phyloP scores from a whole-genome alignment of 2,113 vertebrate genomes.

The Campylomormyrus tamandua region DNA sequence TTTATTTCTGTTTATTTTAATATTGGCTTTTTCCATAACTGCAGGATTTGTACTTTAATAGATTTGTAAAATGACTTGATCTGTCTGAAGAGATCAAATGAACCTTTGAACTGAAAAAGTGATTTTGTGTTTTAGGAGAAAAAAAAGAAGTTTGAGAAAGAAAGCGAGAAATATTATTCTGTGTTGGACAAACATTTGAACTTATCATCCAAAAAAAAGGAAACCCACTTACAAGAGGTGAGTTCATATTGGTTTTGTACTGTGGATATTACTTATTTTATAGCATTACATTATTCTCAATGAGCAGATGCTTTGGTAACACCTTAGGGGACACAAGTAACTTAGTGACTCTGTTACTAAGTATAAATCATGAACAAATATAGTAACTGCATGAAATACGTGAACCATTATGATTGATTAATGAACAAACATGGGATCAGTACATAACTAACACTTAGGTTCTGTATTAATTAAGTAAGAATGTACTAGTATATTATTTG shows the following conservation, averaged over 20 bases:
- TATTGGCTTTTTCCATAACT: not conserved
- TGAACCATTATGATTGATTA: not conserved
- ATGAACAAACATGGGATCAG: not conserved
- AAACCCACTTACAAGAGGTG: constrained; percentile 88
- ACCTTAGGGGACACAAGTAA: not conserved
- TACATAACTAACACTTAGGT: not conserved
- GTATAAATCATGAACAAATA: not conserved
- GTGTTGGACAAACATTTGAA: constrained; percentile 86
- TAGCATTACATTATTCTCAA: not conserved
- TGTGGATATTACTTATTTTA: not conserved
- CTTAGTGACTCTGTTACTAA: not conserved
- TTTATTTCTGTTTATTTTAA: not conserved
- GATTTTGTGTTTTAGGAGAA: constrained; percentile 68
- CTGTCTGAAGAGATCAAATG: not conserved
- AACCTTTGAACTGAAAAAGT: not conserved
- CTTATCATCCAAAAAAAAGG: constrained; percentile 92
- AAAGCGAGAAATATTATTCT: constrained; percentile 91
- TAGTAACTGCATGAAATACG: not conserved
- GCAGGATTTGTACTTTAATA: not conserved
- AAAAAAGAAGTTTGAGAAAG: constrained; percentile 95
- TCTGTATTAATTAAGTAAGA: not conserved
- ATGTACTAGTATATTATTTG: not conserved
- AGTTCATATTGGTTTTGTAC: constrained; percentile 8
- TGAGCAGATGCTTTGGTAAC: not conserved
- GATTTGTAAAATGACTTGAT: not conserved